phyloP scores from a whole-genome alignment of 2,797 vertebrate genomes.

The Epinephelus awoara region DNA sequence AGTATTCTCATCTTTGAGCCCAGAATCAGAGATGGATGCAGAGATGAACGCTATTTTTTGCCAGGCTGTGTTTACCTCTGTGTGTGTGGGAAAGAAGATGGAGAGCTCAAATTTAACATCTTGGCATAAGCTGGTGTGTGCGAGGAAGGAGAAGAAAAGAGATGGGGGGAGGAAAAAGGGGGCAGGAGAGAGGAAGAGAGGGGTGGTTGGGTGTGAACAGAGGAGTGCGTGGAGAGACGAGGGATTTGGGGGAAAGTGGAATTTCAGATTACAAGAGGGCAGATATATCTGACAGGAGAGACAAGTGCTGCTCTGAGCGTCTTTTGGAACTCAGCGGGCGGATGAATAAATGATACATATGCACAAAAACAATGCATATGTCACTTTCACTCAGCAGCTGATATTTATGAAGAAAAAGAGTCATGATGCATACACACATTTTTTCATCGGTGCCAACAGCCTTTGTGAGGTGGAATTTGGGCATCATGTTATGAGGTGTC shows the following conservation, averaged over 20 bases:
- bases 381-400: neutral
- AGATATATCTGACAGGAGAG: constrained; percentile 47
- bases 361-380: constrained; percentile 33
- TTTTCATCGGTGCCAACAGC: neutral
- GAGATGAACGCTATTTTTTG: constrained; percentile 68
- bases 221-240: neutral
- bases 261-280: constrained; percentile 40
- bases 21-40: constrained; percentile 59
- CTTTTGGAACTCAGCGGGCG: constrained; percentile 1
- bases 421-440: neutral
- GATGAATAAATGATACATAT: constrained; percentile 36
- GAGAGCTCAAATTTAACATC: constrained; percentile 57
- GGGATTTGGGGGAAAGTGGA: constrained; percentile 27
- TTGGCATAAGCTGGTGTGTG: constrained; percentile 31
- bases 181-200: constrained; percentile 9
- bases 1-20: constrained; percentile 67
- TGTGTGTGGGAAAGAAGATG: constrained; percentile 32
- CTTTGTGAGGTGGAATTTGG: neutral
- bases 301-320: constrained; percentile 20
- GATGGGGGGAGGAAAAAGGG: neutral
- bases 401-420: neutral
- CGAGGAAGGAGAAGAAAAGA: constrained; percentile 13
- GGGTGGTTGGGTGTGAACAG: constrained; percentile 33
- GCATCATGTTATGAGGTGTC: neutral
- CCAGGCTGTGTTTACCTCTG: constrained; percentile 40